phyloP scores from a whole-genome alignment of 2,113 vertebrate genomes.

The Eolophus roseicapilla region DNA sequence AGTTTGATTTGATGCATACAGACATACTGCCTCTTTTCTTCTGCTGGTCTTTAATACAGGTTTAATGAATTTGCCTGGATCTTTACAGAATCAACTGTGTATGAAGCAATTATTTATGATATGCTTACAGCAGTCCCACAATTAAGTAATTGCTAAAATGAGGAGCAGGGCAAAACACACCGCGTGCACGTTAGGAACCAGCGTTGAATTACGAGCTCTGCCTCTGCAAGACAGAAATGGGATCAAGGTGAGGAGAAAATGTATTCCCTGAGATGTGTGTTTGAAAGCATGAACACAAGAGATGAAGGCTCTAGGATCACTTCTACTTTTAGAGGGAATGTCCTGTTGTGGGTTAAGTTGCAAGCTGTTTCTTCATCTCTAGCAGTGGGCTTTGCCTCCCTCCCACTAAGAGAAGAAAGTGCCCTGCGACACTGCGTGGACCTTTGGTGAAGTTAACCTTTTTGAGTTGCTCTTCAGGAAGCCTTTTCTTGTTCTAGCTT shows the following conservation, averaged over 20 bases:
- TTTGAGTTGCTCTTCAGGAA: slow-evolving; percentile 57
- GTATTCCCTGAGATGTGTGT: slow-evolving; percentile 12
- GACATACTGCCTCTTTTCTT: not conserved
- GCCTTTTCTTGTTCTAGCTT: slow-evolving; percentile 58
- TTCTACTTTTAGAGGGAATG: slow-evolving; percentile 39
- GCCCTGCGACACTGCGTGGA: slow-evolving; percentile 14
- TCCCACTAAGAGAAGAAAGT: slow-evolving; percentile 66
- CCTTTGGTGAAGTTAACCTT: slow-evolving; percentile 48
- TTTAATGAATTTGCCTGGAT: not conserved
- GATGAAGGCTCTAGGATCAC: slow-evolving; percentile 27
- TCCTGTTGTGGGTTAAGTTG: slow-evolving; percentile 51
- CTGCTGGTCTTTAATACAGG: not conserved
- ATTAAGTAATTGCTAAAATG: not conserved
- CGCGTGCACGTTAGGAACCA: not conserved
- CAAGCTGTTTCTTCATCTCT: slow-evolving; percentile 43
- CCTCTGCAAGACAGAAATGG: not conserved
- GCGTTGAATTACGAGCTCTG: not conserved
- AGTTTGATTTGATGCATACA: not conserved
- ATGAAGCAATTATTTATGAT: not conserved
- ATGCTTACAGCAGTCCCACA: not conserved
- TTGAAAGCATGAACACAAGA: slow-evolving; percentile 52
- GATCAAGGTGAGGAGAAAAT: not conserved
- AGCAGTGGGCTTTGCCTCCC: slow-evolving; percentile 59
- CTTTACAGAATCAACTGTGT: not conserved
- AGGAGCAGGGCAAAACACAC: not conserved